phyloP scores from a whole-genome alignment of 2,797 vertebrate genomes.

The Aplochiton taeniatus region DNA sequence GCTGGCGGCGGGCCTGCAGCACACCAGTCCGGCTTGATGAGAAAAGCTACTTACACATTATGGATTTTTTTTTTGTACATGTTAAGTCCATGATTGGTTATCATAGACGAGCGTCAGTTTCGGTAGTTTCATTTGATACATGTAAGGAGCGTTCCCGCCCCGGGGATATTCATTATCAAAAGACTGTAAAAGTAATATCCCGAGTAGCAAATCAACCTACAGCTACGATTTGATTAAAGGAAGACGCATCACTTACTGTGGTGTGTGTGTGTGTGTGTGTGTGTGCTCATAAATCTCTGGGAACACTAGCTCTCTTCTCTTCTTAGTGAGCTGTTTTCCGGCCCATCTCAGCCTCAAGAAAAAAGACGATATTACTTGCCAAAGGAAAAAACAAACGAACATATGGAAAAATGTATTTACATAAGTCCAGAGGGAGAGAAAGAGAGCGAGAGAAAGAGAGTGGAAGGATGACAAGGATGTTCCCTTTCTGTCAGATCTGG shows the following conservation, averaged over 20 bases:
- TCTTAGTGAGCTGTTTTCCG: neutral
- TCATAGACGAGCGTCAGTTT: too few relatives aligned
- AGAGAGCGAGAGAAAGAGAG: neutral
- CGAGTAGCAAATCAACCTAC: too few relatives aligned
- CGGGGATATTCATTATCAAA: too few relatives aligned
- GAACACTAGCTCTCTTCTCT: neutral
- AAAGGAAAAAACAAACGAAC: neutral
- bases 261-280: conserved; percentile 5
- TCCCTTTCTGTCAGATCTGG: conserved; percentile 51
- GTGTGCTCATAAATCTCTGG: neutral
- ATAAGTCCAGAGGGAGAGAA: neutral
- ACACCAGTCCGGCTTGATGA: too few relatives aligned
- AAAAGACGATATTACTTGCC: conserved; percentile 1
- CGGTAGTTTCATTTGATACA: too few relatives aligned
- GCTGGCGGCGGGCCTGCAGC: too few relatives aligned
- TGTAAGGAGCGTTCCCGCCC: too few relatives aligned
- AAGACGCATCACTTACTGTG: neutral
- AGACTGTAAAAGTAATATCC: too few relatives aligned
- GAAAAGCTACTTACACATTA: too few relatives aligned
- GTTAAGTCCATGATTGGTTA: too few relatives aligned
- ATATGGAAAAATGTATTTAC: conserved; percentile 8
- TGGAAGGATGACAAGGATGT: conserved; percentile 41
- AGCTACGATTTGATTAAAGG: too few relatives aligned
- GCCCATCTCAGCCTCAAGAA: neutral
- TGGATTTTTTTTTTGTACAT: too few relatives aligned